Percentiles rank a stretch among this genome's conserved stretches.
Evolutionary conservation across 2,113 vertebrate species (phyloP).

Genomic region (Nerophis ophidion): DNA sequence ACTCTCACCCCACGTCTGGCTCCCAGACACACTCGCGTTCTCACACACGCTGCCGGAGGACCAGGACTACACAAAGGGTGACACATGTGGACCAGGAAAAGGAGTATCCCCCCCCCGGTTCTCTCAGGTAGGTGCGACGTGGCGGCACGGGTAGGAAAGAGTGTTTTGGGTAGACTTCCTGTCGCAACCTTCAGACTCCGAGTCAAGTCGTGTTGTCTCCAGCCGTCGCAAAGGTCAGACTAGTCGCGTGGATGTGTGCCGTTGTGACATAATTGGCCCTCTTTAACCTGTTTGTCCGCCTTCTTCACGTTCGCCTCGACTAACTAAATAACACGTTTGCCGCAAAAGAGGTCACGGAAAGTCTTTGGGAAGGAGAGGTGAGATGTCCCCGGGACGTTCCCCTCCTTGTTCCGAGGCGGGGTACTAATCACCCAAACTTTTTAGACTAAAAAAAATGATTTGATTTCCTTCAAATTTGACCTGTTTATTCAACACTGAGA

Average conservation of each 20-base stretch:
- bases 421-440: conserved; percentile 40
- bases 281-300: conserved; percentile 44
- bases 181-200: conserved; percentile 59
- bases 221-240: conserved; percentile 70
- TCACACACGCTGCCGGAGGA: conserved; percentile 54
- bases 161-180: conserved; percentile 15
- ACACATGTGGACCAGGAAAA: conserved; percentile 41
- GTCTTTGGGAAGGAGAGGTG: conserved; percentile 52
- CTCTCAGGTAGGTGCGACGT: conserved; percentile 53
- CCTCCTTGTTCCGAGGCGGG: conserved; percentile 73
- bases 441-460: too few relatives aligned
- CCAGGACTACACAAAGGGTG: conserved; percentile 20
- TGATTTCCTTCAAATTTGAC: too few relatives aligned
- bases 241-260: conserved; percentile 59
- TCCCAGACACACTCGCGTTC: conserved; percentile 67
- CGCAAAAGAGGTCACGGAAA: conserved; percentile 60
- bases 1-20: conserved; percentile 72
- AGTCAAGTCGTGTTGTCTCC: conserved; percentile 21
- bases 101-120: conserved; percentile 18
- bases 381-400: conserved; percentile 65
- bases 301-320: conserved; percentile 16
- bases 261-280: conserved; percentile 31
- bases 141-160: conserved; percentile 4
- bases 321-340: conserved; percentile 6
- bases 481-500: too few relatives aligned